Evolutionary conservation across 2,797 vertebrate species (phyloP).

Genomic region (Momotus momota): DNA sequence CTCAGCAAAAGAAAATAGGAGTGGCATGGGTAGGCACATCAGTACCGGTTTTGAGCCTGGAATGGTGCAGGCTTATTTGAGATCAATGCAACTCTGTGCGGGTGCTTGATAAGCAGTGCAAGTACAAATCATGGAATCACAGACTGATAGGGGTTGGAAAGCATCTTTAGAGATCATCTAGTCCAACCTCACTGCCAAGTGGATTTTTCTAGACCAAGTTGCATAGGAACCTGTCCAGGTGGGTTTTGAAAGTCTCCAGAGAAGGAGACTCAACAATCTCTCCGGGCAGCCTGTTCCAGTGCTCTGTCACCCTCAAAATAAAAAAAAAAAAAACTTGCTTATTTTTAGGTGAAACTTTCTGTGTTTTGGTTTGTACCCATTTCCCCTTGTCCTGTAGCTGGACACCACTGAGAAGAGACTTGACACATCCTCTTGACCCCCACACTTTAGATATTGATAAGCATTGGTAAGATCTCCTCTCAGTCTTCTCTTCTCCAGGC

Average conservation of each 20-base stretch:
- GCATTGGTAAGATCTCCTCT: not conserved
- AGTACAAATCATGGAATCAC: not conserved
- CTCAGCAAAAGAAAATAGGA: not conserved
- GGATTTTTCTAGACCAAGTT: not conserved
- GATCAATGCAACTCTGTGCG: not conserved
- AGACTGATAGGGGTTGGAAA: not conserved
- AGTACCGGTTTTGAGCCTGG: not conserved
- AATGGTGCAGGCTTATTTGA: not conserved
- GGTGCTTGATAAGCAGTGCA: not conserved
- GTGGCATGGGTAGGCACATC: accelerated
- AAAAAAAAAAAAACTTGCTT: not conserved
- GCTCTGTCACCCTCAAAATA: not conserved
- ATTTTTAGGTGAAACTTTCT: not conserved
- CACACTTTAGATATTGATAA: not conserved
- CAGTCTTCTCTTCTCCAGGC: not conserved
- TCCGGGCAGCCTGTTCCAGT: not conserved
- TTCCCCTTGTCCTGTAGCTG: not conserved
- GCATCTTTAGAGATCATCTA: not conserved
- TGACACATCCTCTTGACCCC: not conserved
- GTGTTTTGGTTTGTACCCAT: not conserved
- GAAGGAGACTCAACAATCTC: not conserved
- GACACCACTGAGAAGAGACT: not conserved
- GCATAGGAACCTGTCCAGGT: not conserved
- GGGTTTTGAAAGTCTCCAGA: not conserved
- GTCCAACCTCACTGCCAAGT: not conserved